Evolutionary conservation across 2,888 invertebrate species (phyloP).

Genomic region (Yponomeuta sedellus): DNA sequence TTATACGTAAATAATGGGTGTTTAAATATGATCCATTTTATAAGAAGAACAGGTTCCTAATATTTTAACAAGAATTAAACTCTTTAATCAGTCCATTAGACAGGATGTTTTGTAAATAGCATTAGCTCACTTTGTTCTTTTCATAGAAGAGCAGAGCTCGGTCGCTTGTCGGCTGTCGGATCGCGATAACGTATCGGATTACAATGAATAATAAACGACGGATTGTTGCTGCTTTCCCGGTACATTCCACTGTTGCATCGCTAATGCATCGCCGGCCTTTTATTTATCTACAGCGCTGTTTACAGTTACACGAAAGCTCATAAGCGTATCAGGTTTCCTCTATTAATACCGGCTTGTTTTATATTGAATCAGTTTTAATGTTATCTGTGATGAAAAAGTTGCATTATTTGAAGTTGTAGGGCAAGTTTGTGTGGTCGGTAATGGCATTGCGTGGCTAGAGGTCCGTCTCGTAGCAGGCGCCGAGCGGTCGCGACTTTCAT

Average conservation of each 20-base stretch:
- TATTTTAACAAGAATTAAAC: not conserved
- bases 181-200: conserved; percentile 54
- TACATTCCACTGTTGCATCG: conserved; percentile 22
- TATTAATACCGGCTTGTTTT: not conserved
- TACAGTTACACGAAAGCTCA: not conserved
- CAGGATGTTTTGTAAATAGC: conserved; percentile 6
- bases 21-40: not conserved
- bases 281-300: not conserved
- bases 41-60: not conserved
- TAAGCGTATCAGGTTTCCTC: not conserved
- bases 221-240: conserved; percentile 31
- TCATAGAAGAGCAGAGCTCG: not conserved
- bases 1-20: not conserved
- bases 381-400: too few relatives aligned
- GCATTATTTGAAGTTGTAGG: not conserved
- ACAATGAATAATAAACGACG: conserved; percentile 60
- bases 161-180: conserved; percentile 2
- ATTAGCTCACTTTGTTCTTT: conserved; percentile 5
- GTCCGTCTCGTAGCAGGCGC: conserved; percentile 23
- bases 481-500: conserved; percentile 49
- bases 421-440: not conserved
- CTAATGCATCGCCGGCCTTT: conserved; percentile 34
- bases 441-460: not conserved
- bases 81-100: conserved; percentile 6
- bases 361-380: not conserved